Percentiles rank a stretch among this genome's conserved stretches.
phyloP scores from a whole-genome alignment of 2,797 vertebrate genomes.

The Cyclopterus lumpus region DNA sequence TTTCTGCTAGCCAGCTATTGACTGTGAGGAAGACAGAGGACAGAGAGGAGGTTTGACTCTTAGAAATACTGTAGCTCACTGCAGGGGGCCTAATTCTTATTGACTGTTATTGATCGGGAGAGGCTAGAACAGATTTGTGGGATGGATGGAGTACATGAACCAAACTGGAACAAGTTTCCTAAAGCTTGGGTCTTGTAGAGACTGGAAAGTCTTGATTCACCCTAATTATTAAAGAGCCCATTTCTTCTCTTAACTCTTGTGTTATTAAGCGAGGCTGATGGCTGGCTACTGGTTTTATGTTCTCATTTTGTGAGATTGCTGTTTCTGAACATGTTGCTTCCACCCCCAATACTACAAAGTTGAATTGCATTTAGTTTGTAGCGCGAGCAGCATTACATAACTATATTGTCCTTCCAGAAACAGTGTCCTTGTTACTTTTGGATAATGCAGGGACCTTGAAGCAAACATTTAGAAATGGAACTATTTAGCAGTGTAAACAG shows the following conservation, averaged over 20 bases:
- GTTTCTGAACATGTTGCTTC: neutral
- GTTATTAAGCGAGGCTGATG: neutral
- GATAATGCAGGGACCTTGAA: neutral
- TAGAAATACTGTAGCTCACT: conserved; percentile 47
- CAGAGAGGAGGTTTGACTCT: conserved; percentile 41
- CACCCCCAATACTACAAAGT: neutral
- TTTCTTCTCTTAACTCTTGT: neutral
- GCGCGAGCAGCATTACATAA: neutral
- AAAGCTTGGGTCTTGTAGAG: conserved; percentile 5
- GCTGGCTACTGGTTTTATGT: neutral
- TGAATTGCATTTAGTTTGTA: neutral
- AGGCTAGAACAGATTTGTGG: conserved; percentile 18
- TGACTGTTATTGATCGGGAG: conserved; percentile 45
- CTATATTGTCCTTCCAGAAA: neutral
- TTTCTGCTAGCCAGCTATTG: conserved; percentile 53
- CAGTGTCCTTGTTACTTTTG: neutral
- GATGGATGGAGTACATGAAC: conserved; percentile 15
- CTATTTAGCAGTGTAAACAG: neutral
- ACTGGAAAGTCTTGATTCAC: conserved; percentile 1
- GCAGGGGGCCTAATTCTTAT: conserved; percentile 43
- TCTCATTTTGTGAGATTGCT: neutral
- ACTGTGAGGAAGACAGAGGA: conserved; percentile 46
- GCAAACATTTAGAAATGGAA: neutral
- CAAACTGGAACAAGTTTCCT: conserved; percentile 12
- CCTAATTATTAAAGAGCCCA: conserved; percentile 7